A percentile compares a stretch with the other conserved stretches of the same genome.
Evolutionary conservation across 2,888 invertebrate genomes (phyloP).

Genomic region (Tupiocoris notatus): DNA sequence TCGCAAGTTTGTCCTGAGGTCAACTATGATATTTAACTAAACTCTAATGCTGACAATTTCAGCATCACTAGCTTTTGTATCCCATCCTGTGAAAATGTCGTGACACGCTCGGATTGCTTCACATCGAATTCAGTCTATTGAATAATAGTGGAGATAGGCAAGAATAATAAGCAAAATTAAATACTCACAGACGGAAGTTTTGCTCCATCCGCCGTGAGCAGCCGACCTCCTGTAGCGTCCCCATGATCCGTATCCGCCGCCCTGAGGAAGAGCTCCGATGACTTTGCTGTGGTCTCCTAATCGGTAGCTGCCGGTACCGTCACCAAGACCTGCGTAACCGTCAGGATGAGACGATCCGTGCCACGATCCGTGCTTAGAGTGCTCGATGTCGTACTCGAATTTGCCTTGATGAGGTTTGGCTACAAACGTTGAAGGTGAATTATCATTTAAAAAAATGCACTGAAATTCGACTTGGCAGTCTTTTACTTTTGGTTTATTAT

Average conservation of each 20-base stretch:
- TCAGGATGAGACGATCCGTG: constrained; percentile 45
- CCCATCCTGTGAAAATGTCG: too few species aligned
- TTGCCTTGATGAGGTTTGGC: constrained; percentile 41
- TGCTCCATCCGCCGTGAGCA: constrained; percentile 19
- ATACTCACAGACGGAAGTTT: constrained; percentile 15
- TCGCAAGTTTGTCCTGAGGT: too few species aligned
- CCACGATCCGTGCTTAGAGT: constrained; percentile 42
- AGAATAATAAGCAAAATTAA: too few species aligned
- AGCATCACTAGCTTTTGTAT: too few species aligned
- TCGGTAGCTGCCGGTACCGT: constrained; percentile 43
- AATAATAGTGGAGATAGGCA: too few species aligned
- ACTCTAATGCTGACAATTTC: too few species aligned
- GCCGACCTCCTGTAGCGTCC: constrained; percentile 10
- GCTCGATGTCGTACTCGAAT: constrained; percentile 42
- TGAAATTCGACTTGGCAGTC: background rate
- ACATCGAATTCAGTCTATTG: too few species aligned
- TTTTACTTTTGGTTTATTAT: too few species aligned
- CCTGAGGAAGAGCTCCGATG: constrained; percentile 41
- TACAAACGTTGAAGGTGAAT: too few species aligned
- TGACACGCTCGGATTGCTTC: too few species aligned
- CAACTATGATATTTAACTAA: too few species aligned
- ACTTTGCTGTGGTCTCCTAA: constrained; percentile 28
- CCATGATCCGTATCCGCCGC: constrained; percentile 27
- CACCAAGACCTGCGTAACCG: constrained; percentile 46
- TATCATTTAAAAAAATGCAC: background rate